Evolutionary conservation across 1,140 invertebrate genomes (phyloP).

Genomic region (Plutomurus gul): DNA sequence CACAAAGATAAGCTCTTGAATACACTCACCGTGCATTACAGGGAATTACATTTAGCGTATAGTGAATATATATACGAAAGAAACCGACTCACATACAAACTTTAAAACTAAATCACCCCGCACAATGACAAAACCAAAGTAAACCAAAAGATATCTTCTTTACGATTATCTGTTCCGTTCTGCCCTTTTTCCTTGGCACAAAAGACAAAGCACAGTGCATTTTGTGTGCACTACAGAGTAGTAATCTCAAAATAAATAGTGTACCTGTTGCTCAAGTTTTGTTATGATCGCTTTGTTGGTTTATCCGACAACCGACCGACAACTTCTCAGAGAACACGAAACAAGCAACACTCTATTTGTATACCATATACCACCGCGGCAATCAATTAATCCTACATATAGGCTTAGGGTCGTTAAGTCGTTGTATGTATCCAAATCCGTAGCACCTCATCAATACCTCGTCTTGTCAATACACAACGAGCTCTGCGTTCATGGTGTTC

Average conservation of each 20-base stretch:
- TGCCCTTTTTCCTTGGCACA: not conserved
- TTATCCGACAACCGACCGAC: slow-evolving; percentile 7
- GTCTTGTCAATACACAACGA: slow-evolving; percentile 12
- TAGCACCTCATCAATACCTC: slow-evolving; percentile 11
- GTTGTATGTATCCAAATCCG: not conserved
- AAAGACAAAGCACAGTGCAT: not conserved
- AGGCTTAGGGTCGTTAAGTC: not conserved
- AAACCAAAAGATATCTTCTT: not conserved
- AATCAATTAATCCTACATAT: not conserved
- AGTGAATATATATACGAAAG: not conserved
- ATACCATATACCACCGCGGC: no score
- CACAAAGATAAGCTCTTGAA: slow-evolving; percentile 16
- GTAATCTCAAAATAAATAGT: slow-evolving; percentile 5
- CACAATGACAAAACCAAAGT: slow-evolving; percentile 12
- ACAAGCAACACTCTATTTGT: no score
- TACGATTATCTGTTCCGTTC: not conserved
- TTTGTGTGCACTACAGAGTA: not conserved
- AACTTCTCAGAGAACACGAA: not conserved
- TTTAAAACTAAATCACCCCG: not conserved
- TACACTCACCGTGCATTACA: not conserved
- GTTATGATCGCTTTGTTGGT: not conserved
- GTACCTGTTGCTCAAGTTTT: not conserved
- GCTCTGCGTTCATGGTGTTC: no score
- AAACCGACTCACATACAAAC: not conserved
- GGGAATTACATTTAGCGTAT: not conserved